Evolutionary conservation across 1,140 invertebrate species (phyloP).

Genomic region (Drosophila tani): DNA sequence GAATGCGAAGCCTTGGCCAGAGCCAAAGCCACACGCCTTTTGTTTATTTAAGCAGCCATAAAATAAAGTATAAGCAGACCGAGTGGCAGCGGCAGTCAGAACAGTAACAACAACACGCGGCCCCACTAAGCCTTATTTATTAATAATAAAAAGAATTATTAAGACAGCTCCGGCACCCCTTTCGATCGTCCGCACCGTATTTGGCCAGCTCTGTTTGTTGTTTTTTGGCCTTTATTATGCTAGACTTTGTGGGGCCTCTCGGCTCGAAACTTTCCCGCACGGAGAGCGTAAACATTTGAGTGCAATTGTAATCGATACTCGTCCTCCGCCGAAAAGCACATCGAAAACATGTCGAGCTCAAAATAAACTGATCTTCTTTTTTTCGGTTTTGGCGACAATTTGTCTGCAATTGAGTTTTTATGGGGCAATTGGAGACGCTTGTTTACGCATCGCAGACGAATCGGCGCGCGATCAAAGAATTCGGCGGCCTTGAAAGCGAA

Average conservation of each 20-base stretch:
- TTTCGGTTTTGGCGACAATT: constrained; percentile 56
- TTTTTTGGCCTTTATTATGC: constrained; percentile 60
- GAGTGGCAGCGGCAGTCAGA: constrained; percentile 59
- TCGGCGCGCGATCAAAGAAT: constrained; percentile 47
- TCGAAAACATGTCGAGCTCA: constrained; percentile 9
- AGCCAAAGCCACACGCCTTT: constrained; percentile 79
- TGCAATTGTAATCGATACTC: constrained; percentile 72
- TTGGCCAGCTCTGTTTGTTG: constrained; percentile 64
- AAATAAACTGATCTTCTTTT: constrained; percentile 31
- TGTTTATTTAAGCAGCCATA: constrained; percentile 74
- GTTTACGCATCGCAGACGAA: constrained; percentile 43
- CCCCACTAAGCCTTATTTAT: constrained; percentile 74
- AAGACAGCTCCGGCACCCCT: constrained; percentile 38
- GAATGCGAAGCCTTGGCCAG: constrained; percentile 35
- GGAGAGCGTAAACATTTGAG: constrained; percentile 51
- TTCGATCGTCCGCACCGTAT: constrained; percentile 21
- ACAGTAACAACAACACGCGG: constrained; percentile 48
- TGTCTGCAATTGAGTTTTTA: constrained; percentile 60
- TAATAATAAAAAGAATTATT: constrained; percentile 77
- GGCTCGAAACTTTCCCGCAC: constrained; percentile 21
- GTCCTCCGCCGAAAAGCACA: constrained; percentile 15
- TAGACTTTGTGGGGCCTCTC: constrained; percentile 60
- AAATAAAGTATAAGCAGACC: constrained; percentile 75
- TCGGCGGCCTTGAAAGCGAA: constrained; percentile 11
- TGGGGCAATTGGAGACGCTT: constrained; percentile 45